Base-by-base conservation (phyloP, 1,140 invertebrate genomes). In the Sycophila sp. region DNA sequence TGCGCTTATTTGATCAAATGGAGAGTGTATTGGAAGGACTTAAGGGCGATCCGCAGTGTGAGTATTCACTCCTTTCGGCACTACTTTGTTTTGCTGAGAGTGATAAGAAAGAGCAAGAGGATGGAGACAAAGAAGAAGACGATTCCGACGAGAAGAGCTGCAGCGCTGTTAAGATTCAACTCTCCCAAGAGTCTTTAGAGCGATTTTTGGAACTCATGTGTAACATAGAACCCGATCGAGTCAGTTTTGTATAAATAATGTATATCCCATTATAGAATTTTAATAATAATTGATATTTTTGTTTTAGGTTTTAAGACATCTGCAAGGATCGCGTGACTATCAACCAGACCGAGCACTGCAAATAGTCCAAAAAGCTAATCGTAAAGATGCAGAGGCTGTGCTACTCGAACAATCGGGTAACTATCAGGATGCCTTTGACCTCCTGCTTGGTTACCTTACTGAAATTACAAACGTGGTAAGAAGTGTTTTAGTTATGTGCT, bases 141-240 rank as follows among this genome's bases (percentile, higher is more conserved):
- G 82, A 84, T 24, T 72, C 65, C 2, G 36, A 26, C 4, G 38
- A 56, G 11, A 38, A 51, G 28, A 42, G 7, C 47, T 19, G 1
- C 7, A 58, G 7, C 10, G 17, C 22, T 6, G 4, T 22, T 10
- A 81, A 88, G 69, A 69, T 86, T 0, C 82, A 88, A 59, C 75
- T 92, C 30, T 86, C 88, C 13, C 77, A 87, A 1, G 76, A 81
- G 40, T 81, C 90, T 24, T 81, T 90, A 17, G 91, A 93, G 77
- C 84, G 83, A 67, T 90, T 92, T 77, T 87, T 95, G 51, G 87
- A 90, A 56, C 83, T 94, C 3, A 89, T 94, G 86, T 94, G 92
- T 76, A 83, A 88, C 71, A 83, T 90, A 78, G 87, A 91, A 55
- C 86, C 89, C 2, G 78, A 83, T 28, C 82, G 15, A 45, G 85